Conservation (phyloP, 2,888 invertebrate genomes). For the Eudemis profundana region DNA sequence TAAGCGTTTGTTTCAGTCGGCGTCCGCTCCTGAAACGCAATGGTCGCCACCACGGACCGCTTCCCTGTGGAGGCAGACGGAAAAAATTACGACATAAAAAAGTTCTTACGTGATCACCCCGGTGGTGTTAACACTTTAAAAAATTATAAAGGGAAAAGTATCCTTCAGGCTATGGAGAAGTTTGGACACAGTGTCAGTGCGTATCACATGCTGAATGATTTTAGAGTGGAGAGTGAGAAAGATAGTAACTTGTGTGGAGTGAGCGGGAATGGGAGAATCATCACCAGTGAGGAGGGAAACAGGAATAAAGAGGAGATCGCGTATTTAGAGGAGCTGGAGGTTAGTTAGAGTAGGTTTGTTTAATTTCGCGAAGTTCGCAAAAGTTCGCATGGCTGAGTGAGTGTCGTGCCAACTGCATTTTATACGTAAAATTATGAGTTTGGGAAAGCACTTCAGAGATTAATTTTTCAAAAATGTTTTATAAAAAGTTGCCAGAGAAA, state of each 20-base stretch:
- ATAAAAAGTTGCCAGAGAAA: no score
- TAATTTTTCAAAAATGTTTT: no score
- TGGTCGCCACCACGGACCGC: slow-evolving; percentile 54
- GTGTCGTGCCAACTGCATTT: no score
- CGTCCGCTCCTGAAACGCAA: slow-evolving; percentile 38
- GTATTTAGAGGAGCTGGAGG: slow-evolving; percentile 77
- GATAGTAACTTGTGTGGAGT: slow-evolving; percentile 74
- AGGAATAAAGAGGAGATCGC: slow-evolving; percentile 66
- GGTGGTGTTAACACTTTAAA: slow-evolving; percentile 89
- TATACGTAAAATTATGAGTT: no score
- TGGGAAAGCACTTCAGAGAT: no score
- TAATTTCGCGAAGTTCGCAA: no score
- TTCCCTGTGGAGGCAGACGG: slow-evolving; percentile 75
- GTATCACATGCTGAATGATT: slow-evolving; percentile 87
- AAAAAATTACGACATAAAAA: slow-evolving; percentile 86
- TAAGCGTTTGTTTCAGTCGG: slow-evolving; percentile 48
- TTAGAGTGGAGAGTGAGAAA: slow-evolving; percentile 77
- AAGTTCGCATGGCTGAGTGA: no score
- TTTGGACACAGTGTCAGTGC: slow-evolving; percentile 87
- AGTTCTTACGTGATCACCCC: slow-evolving; percentile 89
- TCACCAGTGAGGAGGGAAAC: slow-evolving; percentile 66
- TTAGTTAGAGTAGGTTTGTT: slow-evolving; percentile 49
- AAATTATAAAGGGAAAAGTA: slow-evolving; percentile 82
- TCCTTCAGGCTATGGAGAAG: slow-evolving; percentile 82
- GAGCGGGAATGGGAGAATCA: slow-evolving; percentile 73